A percentile compares a stretch with the other conserved stretches of the same genome.
These are phyloP conservation scores for Xanthia togata DNA, from an alignment of 2,888 invertebrate genomes.

Conservation along the genomic window DNA sequence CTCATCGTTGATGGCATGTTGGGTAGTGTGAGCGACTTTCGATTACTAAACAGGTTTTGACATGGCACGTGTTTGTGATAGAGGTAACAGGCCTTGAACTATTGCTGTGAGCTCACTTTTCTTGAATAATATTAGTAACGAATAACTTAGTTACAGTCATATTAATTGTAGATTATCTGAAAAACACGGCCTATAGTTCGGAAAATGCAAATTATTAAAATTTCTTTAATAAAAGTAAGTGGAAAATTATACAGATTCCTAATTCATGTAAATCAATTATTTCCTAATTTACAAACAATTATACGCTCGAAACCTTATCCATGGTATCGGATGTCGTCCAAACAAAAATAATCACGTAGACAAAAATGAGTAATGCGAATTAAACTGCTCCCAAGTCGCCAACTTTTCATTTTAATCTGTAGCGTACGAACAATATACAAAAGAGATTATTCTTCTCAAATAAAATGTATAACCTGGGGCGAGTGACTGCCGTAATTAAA, in stretches of 20 bases:
- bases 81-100: conserved; percentile 49
- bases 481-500: conserved; percentile 55
- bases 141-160: not conserved
- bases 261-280: not conserved
- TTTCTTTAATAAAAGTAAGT: not conserved
- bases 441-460: conserved; percentile 61
- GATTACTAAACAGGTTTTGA: conserved; percentile 45
- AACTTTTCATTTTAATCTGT: conserved; percentile 62
- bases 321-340: not conserved
- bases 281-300: not conserved
- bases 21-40: conserved; percentile 29
- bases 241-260: not conserved
- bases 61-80: conserved; percentile 46
- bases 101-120: not conserved
- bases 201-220: not conserved
- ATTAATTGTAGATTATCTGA: not conserved
- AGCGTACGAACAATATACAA: conserved; percentile 61
- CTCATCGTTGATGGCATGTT: conserved; percentile 1
- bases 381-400: conserved; percentile 57
- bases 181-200: not conserved
- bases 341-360: conserved; percentile 34
- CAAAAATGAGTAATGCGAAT: conserved; percentile 61
- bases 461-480: conserved; percentile 51
- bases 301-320: not conserved
- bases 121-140: not conserved